Base-by-base conservation (phyloP, 2,888 invertebrate genomes). In the Stratiomys singularior region DNA sequence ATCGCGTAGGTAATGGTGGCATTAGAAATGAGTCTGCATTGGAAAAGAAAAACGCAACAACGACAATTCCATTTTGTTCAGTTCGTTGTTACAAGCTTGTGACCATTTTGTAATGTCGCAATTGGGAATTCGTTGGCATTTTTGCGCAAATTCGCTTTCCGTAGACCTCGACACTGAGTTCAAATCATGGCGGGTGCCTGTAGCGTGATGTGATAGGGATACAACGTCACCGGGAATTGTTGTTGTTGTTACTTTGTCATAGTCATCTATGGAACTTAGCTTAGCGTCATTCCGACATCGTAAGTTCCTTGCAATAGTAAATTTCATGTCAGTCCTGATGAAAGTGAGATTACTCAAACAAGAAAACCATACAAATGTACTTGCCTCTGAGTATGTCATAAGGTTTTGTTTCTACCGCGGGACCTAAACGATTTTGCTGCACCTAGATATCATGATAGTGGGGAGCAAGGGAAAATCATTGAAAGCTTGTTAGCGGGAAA, bases 151-250 rank as follows among this genome's bases (percentile, higher is more conserved):
- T 74, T 74, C 74, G 23, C 74, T 74, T 74, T 74, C 37, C 18
- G 44, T n/a, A 74, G 60, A 74, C 74, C 74, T 74, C 74, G 74
- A 52, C 66, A 66, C 71, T 72, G 71, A 15, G 74, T 74, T 74
- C 74, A 74, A 58, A 30, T 74, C 74, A 37, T 69, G 69, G 69
- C 60, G 58, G 37, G 52, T 1, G 74, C 47, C 60, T 37, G 18
- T 74, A 60, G 25, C 74, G 27, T 56, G 44, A 58, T 30, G 74
- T 60, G 37, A 23, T 30, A 23, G 69, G 25, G 27, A 44, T 25
- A 69, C 44, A 13, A 47, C 46, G 25, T 46, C 69, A 9, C 23
- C 44, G 44, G 44, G 9, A 44, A 44, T 23, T 60, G 13, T 18
- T 7, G 60, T 60, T 21, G 7, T 60, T 5, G 13, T 18, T 25